These are phyloP conservation scores for Cynaeus angustus DNA, from an alignment of 2,888 invertebrate genomes.

Conservation along the genomic window DNA sequence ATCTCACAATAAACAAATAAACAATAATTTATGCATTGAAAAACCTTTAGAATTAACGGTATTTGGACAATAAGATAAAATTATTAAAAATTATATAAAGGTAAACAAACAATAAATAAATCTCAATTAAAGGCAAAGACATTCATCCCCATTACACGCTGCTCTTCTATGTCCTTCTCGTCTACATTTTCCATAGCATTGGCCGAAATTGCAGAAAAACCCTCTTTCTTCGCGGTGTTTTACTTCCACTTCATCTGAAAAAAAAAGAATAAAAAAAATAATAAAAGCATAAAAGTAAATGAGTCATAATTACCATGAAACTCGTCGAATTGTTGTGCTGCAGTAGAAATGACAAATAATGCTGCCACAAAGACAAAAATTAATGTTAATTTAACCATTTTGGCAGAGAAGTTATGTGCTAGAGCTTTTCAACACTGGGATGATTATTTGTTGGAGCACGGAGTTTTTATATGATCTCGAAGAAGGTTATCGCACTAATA, in stretches of 20 bases:
- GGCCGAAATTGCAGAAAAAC: conserved; percentile 28
- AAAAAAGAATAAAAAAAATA: too few species aligned
- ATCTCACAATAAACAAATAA: too few species aligned
- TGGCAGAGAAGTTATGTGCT: neutral
- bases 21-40: too few species aligned
- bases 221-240: conserved; percentile 17
- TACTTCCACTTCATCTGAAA: neutral
- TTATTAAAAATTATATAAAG: too few species aligned
- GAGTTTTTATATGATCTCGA: too few species aligned
- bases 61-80: too few species aligned
- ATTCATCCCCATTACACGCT: conserved; percentile 33
- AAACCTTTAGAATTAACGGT: too few species aligned
- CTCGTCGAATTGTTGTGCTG: neutral
- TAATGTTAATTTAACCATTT: conserved; percentile 12
- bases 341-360: conserved; percentile 9
- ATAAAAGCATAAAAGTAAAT: too few species aligned
- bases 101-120: too few species aligned
- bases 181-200: conserved; percentile 28
- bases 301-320: neutral
- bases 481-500: too few species aligned
- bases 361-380: conserved; percentile 15
- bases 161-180: conserved; percentile 8
- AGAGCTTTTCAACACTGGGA: too few species aligned
- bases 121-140: conserved; percentile 27
- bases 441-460: too few species aligned